Base-by-base conservation (phyloP, 2,113 vertebrate species). In the Nannospalax galili region DNA sequence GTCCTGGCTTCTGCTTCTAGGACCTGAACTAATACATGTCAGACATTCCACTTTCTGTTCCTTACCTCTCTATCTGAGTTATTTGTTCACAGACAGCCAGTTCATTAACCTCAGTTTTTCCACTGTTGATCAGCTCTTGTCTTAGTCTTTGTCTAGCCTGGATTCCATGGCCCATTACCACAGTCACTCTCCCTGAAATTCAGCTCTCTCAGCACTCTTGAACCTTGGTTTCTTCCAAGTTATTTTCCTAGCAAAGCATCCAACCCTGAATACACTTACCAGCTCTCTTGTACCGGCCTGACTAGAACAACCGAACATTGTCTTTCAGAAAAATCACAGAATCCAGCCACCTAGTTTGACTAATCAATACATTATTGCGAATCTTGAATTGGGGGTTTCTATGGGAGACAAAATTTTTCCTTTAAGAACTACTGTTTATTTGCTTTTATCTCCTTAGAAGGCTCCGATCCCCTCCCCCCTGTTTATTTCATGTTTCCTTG, bases 1-100 rank as follows among this genome's bases (percentile, higher is more conserved):
- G 82, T 73, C 89, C 92, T 88, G 82, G 58, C 89, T 82, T 95
- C 89, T 96, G 52, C 65, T 95, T 95, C 74, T 73, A 70, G 69
- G 75, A 87, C 74, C 86, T 22, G 67, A 85, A 52, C 60, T 77
- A 75, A 62, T 42, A 62, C 62, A 28, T 78, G 32, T 52, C 42
- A 86, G 84, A 80, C 84, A 95, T 94, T 96, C 70, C 95, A 81
- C 14, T 88, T 42, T 81, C 52, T 32, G 8, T 26, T 92, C 65
- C 72, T 52, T 79, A 52, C 73, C 37, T 81, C 92, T 78, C 77
- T 88, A 11, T 69, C 69, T n/a, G n/a, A 69, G 37, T 69, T 88
- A 40, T n/a, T 82, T 72, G 84, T 90, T 65, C 65, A 20, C 40
- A 40, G 69, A 90, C 37, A 75, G 35, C 37, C 84, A 73, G 65